Evolutionary conservation across 2,113 vertebrate genomes (phyloP).

Genomic region (Ivindomyrus marchei): DNA sequence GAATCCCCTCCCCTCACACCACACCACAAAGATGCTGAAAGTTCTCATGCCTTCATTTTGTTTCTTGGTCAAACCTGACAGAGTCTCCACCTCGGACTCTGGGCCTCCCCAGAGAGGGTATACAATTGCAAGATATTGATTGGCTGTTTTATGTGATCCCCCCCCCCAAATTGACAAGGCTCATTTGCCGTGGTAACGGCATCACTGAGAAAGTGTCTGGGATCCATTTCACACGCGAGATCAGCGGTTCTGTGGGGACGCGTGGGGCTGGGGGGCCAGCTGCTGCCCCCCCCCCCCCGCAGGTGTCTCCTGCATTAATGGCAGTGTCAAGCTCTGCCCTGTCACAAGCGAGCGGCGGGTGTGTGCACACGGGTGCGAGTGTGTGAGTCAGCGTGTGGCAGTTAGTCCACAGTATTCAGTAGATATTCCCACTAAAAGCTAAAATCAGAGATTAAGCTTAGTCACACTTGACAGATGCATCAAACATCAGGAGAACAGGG

Average conservation of each 20-base stretch:
- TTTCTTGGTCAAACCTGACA: background rate
- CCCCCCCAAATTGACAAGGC: background rate
- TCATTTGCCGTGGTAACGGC: background rate
- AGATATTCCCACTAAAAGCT: background rate
- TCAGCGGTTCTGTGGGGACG: background rate
- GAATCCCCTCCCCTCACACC: background rate
- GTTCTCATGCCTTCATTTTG: background rate
- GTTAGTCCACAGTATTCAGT: background rate
- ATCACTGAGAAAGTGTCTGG: background rate
- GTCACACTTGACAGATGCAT: background rate
- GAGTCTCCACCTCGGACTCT: background rate
- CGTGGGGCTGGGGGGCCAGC: background rate
- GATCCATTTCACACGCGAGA: background rate
- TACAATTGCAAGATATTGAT: slow-evolving; percentile 14
- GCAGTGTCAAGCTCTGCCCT: background rate
- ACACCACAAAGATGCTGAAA: background rate
- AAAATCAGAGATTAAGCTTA: background rate
- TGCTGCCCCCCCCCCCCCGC: background rate
- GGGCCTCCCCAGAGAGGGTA: background rate
- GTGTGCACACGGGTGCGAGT: background rate
- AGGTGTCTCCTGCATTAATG: background rate
- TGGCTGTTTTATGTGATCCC: background rate
- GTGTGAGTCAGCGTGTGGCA: background rate
- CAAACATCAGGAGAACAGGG: background rate
- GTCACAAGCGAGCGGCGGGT: background rate